Evolutionary conservation across 2,113 vertebrate species (phyloP).

Genomic region (Salvelinus namaycush): DNA sequence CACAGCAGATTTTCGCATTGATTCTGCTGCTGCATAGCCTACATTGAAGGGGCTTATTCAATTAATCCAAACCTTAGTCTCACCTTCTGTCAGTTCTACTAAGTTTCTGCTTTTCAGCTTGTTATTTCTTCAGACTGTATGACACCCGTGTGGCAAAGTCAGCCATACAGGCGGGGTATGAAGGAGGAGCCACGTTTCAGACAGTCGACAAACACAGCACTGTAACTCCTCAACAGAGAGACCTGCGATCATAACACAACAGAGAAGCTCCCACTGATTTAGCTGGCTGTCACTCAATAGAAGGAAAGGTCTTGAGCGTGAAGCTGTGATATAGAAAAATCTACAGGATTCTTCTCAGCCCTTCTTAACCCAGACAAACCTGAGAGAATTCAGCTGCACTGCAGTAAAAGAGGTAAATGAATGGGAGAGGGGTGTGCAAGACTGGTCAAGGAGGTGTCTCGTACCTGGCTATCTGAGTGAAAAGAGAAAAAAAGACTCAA

Average conservation of each 20-base stretch:
- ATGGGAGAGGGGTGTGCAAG: constrained; percentile 25
- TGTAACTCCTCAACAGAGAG: constrained; percentile 14
- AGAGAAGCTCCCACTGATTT: constrained; percentile 6
- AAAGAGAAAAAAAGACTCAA: background rate
- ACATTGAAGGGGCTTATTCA: no score
- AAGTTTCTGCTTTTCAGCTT: constrained; percentile 1
- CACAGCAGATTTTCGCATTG: no score
- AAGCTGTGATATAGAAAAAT: constrained; percentile 26
- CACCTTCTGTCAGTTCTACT: no score
- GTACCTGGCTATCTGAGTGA: background rate
- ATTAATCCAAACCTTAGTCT: no score
- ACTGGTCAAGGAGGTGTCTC: background rate
- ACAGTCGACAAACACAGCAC: no score
- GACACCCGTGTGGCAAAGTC: constrained; percentile 1
- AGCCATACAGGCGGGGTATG: background rate
- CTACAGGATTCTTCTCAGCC: constrained; percentile 22
- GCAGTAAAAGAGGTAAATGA: constrained; percentile 29
- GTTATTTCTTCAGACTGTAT: background rate
- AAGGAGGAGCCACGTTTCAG: constrained; percentile 1
- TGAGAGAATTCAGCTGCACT: constrained; percentile 15
- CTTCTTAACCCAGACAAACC: constrained; percentile 16
- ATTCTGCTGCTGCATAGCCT: no score
- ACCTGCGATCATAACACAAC: constrained; percentile 24
- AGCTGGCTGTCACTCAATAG: background rate
- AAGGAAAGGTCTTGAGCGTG: constrained; percentile 15